phyloP scores from a whole-genome alignment of 2,113 vertebrate species.

The Malaclemys terrapin region DNA sequence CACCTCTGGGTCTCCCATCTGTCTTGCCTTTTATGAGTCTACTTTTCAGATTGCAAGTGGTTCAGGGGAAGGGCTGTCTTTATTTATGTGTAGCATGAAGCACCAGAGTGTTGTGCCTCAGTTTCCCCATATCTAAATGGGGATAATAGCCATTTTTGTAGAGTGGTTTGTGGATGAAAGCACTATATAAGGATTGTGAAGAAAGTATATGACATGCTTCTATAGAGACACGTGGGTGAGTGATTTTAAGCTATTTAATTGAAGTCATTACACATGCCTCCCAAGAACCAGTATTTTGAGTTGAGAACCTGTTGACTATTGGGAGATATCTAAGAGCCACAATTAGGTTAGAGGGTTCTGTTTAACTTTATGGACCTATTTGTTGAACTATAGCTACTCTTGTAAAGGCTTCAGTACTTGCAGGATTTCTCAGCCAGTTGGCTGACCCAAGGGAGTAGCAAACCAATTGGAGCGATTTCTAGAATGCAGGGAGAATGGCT shows the following conservation, averaged over 20 bases:
- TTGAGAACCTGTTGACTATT: not conserved
- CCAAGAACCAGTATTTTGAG: not conserved
- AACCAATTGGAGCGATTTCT: not conserved
- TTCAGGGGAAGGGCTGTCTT: not conserved
- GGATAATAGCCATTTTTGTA: not conserved
- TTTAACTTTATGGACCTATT: not conserved
- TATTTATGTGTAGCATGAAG: not conserved
- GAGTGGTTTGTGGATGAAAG: not conserved
- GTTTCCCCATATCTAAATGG: not conserved
- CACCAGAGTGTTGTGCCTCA: not conserved
- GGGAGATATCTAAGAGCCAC: not conserved
- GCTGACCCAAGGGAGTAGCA: not conserved
- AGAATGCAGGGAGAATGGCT: not conserved
- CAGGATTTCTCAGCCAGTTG: not conserved
- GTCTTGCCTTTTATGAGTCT: not conserved
- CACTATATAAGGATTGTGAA: not conserved
- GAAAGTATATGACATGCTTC: not conserved
- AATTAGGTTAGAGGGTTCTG: not conserved
- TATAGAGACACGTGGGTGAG: not conserved
- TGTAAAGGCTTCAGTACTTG: not conserved
- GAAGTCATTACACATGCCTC: not conserved
- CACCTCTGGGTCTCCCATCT: not conserved
- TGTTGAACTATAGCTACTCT: not conserved
- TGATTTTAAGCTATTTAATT: not conserved
- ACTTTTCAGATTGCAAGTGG: not conserved